Evolutionary conservation across 1,140 invertebrate genomes (phyloP).

Genomic region (Cyclina sinensis): DNA sequence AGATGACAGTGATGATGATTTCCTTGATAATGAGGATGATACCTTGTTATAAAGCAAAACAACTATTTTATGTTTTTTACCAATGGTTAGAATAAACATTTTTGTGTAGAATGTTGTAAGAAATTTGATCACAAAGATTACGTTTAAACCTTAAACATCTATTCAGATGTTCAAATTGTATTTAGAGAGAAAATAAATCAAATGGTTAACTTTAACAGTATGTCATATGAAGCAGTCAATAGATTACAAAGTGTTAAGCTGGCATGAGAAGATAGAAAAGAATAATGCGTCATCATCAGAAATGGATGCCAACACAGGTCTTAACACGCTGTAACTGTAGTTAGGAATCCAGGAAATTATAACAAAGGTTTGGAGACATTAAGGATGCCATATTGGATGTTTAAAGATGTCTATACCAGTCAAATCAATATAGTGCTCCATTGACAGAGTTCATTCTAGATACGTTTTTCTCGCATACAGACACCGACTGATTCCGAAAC

Average conservation of each 20-base stretch:
- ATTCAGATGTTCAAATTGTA: too few species aligned
- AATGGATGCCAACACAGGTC: neutral
- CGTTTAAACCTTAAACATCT: too few species aligned
- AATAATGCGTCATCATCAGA: neutral
- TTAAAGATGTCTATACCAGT: constrained; percentile 33
- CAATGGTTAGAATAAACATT: too few species aligned
- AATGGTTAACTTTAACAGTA: neutral
- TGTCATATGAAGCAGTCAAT: neutral
- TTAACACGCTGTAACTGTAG: neutral
- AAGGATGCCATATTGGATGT: constrained; percentile 37
- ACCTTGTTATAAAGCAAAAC: too few species aligned
- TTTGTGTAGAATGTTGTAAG: too few species aligned
- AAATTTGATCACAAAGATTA: too few species aligned
- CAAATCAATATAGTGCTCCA: constrained; percentile 9
- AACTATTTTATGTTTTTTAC: too few species aligned
- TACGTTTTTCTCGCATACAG: constrained; percentile 17
- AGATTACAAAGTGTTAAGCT: neutral
- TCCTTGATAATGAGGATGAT: too few species aligned
- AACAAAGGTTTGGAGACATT: constrained; percentile 16
- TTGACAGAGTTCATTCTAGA: constrained; percentile 26
- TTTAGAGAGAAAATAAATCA: too few species aligned
- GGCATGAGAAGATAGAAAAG: neutral
- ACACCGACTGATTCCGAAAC: constrained; percentile 18
- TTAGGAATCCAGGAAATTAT: constrained; percentile 23
- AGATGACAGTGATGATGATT: too few species aligned